Conservation (phyloP, 2,113 vertebrate species). For the Pica pica region DNA sequence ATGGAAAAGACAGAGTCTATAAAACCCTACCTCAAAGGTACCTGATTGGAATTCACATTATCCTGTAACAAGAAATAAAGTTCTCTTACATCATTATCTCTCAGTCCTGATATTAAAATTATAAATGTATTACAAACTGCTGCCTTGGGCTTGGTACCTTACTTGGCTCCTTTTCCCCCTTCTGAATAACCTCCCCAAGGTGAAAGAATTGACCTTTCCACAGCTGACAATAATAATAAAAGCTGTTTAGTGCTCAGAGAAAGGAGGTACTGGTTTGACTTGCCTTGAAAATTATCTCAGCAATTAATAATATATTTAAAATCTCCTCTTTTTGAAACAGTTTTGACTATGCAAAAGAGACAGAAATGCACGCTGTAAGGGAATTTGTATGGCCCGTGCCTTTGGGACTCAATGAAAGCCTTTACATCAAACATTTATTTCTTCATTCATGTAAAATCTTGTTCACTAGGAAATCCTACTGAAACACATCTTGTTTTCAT, state of each 20-base stretch:
- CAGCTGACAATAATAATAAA: background rate
- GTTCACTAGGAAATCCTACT: background rate
- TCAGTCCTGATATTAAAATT: background rate
- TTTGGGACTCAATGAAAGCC: conserved; percentile 34
- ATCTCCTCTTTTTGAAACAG: background rate
- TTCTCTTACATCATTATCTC: background rate
- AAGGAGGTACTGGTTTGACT: background rate
- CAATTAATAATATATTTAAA: background rate
- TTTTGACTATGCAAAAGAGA: background rate
- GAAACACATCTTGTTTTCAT: background rate
- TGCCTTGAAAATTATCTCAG: background rate
- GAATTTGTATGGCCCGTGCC: background rate
- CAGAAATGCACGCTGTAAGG: background rate
- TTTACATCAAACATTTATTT: conserved; percentile 58
- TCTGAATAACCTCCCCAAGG: background rate
- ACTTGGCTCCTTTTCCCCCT: background rate
- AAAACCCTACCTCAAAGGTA: conserved; percentile 32
- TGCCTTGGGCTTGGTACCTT: background rate
- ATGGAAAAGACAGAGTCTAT: conserved; percentile 32
- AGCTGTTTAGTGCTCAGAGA: background rate
- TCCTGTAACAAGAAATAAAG: background rate
- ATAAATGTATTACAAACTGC: background rate
- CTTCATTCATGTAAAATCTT: conserved; percentile 44
- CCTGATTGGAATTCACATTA: conserved; percentile 28
- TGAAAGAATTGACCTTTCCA: background rate